These are phyloP conservation scores for Helicoverpa zea DNA, from an alignment of 1,140 invertebrate species.

Conservation along the genomic window DNA sequence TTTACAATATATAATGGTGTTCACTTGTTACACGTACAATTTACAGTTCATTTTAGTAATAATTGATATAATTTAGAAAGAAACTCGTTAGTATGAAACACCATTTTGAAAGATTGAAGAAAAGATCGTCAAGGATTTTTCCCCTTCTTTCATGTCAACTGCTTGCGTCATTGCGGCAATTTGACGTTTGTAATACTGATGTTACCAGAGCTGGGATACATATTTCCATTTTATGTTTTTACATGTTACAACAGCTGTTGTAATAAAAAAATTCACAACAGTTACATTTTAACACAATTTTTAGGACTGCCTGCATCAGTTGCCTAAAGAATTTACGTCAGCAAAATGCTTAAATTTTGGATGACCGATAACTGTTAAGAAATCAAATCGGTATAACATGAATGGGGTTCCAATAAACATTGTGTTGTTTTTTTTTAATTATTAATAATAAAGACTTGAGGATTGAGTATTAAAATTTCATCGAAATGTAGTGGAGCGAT, in stretches of 20 bases:
- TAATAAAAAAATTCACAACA: too few species aligned
- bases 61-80: slow-evolving; percentile 77
- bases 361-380: too few species aligned
- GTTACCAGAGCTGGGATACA: neutral
- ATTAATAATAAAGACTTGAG: too few species aligned
- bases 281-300: too few species aligned
- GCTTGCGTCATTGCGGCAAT: slow-evolving; percentile 80
- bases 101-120: slow-evolving; percentile 84
- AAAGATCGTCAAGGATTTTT: slow-evolving; percentile 82
- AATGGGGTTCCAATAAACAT: too few species aligned
- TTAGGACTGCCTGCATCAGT: too few species aligned
- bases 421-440: too few species aligned
- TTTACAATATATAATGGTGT: slow-evolving; percentile 53
- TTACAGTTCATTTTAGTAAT: slow-evolving; percentile 74
- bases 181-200: slow-evolving; percentile 59
- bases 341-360: too few species aligned
- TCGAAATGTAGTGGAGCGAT: neutral
- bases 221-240: neutral
- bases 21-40: slow-evolving; percentile 63
- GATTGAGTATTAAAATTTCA: too few species aligned
- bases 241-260: neutral
- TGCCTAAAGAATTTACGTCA: too few species aligned
- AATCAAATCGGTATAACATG: too few species aligned
- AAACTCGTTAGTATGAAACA: slow-evolving; percentile 82
- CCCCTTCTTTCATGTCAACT: slow-evolving; percentile 65